Conservation (phyloP, 2,888 invertebrate species). For the Torymus aiolomorphi region DNA sequence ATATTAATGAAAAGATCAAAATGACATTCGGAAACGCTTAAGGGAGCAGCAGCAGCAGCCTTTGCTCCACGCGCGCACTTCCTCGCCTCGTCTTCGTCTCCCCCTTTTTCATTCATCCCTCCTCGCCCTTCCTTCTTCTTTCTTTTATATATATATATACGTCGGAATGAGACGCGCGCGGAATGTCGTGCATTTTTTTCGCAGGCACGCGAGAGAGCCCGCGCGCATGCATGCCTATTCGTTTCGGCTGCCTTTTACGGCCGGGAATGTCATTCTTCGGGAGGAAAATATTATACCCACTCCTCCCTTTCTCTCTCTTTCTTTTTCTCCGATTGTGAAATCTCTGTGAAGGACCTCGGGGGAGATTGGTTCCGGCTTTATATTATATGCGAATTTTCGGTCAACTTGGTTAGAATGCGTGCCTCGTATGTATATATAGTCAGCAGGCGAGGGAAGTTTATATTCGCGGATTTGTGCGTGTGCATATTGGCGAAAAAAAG, state of each 20-base stretch:
- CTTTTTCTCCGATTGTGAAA: slow-evolving; percentile 22
- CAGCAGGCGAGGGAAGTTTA: neutral
- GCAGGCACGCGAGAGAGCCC: neutral
- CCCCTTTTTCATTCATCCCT: neutral
- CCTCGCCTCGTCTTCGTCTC: slow-evolving; percentile 1
- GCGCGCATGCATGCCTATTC: slow-evolving; percentile 14
- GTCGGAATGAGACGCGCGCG: slow-evolving; percentile 29
- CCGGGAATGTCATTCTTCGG: slow-evolving; percentile 13
- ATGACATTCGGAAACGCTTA: slow-evolving; percentile 53
- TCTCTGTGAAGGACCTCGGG: slow-evolving; percentile 1
- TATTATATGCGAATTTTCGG: too few species aligned
- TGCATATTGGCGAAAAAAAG: slow-evolving; percentile 5
- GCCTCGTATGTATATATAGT: too few species aligned
- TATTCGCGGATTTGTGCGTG: too few species aligned
- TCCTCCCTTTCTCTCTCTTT: neutral
- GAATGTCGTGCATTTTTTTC: slow-evolving; percentile 52
- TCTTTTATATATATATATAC: slow-evolving; percentile 19
- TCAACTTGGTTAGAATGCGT: too few species aligned
- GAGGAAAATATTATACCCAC: slow-evolving; percentile 31
- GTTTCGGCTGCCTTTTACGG: slow-evolving; percentile 19
- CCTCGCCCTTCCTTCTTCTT: neutral
- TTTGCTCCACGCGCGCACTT: slow-evolving; percentile 13
- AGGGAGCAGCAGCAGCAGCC: slow-evolving; percentile 14
- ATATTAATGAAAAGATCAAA: slow-evolving; percentile 58
- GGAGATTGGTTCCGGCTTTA: neutral